These are phyloP conservation scores for Oegoconia quadripuncta DNA, from an alignment of 2,888 invertebrate genomes.

Conservation along the genomic window DNA sequence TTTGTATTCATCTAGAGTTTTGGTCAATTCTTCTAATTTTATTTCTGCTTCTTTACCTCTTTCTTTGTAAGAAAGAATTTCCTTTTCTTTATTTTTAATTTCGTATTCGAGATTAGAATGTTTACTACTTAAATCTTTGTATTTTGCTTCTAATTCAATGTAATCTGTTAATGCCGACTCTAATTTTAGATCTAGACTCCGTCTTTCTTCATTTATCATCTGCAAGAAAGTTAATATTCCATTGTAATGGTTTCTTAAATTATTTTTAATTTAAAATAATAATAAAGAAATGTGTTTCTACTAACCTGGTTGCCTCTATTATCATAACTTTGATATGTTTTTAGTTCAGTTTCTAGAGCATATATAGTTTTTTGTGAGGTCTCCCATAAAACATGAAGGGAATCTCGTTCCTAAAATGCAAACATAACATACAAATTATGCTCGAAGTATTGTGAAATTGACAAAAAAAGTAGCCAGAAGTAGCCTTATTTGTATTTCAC, in stretches of 20 bases:
- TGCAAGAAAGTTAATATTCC: constrained; percentile 21
- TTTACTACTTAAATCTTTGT: constrained; percentile 47
- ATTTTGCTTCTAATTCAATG: constrained; percentile 66
- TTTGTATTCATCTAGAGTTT: constrained; percentile 48
- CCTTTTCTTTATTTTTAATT: constrained; percentile 57
- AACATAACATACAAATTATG: too few species aligned
- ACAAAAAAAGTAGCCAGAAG: background rate
- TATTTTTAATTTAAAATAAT: too few species aligned
- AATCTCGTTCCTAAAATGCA: constrained; percentile 81
- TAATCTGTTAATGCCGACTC: constrained; percentile 73
- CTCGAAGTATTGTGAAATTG: too few species aligned
- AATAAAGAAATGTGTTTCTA: background rate
- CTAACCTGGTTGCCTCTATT: constrained; percentile 47
- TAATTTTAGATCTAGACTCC: constrained; percentile 76
- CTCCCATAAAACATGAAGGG: constrained; percentile 82
- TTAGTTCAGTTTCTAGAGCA: constrained; percentile 83
- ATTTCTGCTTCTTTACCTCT: constrained; percentile 48
- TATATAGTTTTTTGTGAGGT: constrained; percentile 83
- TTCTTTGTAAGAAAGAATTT: constrained; percentile 64
- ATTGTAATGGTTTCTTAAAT: too few species aligned
- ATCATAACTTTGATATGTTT: constrained; percentile 68
- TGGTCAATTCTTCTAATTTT: constrained; percentile 39
- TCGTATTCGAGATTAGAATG: constrained; percentile 39
- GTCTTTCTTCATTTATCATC: constrained; percentile 69
- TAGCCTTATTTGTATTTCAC: too few species aligned